phyloP scores from a whole-genome alignment of 2,888 invertebrate genomes.

The Synanthedon myopaeformis region DNA sequence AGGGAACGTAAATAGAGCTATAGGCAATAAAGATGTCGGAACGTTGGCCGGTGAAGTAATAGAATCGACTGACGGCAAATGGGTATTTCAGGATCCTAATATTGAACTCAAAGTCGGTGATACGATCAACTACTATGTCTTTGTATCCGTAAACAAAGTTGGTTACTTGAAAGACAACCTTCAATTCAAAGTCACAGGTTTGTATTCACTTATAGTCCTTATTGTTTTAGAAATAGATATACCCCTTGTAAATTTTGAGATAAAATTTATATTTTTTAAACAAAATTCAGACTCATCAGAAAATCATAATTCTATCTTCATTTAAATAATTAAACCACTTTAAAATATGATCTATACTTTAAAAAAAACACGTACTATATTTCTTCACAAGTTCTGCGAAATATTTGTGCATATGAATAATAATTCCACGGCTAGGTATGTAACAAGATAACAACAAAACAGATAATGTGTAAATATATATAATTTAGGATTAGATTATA shows the following conservation, averaged over 20 bases:
- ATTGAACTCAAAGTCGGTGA: slow-evolving; percentile 62
- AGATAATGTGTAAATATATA: too few relatives aligned
- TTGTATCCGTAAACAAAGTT: slow-evolving; percentile 61
- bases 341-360: too few relatives aligned
- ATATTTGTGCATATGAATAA: too few relatives aligned
- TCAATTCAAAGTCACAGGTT: slow-evolving; percentile 49
- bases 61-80: slow-evolving; percentile 48
- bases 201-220: slow-evolving; percentile 6
- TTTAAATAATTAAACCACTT: too few relatives aligned
- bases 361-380: too few relatives aligned
- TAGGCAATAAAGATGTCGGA: slow-evolving; percentile 61
- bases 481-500: too few relatives aligned
- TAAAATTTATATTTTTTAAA: too few relatives aligned
- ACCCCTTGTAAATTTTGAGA: neutral
- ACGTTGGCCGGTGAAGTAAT: slow-evolving; percentile 59
- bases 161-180: slow-evolving; percentile 53
- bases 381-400: too few relatives aligned
- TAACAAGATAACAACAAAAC: too few relatives aligned
- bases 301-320: too few relatives aligned
- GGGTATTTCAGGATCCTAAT: slow-evolving; percentile 61
- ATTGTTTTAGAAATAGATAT: neutral
- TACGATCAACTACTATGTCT: slow-evolving; percentile 72
- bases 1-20: slow-evolving; percentile 70
- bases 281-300: too few relatives aligned
- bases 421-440: too few relatives aligned